Conservation (phyloP, 64 coral and sea anemone species). For the Actinia tenebrosa region DNA sequence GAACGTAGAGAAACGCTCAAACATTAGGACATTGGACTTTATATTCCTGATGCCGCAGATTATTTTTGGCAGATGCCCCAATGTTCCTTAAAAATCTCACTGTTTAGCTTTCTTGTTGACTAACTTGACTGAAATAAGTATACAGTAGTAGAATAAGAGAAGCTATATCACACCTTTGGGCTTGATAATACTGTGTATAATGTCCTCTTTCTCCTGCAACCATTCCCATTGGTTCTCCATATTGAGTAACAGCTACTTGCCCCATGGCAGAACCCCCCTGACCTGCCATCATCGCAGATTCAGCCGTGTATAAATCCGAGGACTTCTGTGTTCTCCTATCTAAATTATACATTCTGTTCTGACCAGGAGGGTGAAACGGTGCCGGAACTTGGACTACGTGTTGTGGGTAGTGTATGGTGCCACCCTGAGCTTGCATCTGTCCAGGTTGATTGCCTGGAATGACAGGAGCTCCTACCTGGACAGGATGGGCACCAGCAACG, state of each 20-base stretch:
- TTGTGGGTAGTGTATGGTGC: constrained; percentile 42
- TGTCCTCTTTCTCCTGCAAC: constrained; percentile 52
- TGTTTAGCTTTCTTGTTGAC: no score
- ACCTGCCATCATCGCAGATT: constrained; percentile 50
- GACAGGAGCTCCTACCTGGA: constrained; percentile 52
- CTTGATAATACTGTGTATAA: constrained; percentile 54
- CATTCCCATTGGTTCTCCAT: constrained; percentile 52
- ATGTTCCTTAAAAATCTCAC: no score
- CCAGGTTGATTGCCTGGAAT: constrained; percentile 28
- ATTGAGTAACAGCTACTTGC: constrained; percentile 47
- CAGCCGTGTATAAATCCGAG: constrained; percentile 60
- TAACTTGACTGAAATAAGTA: no score
- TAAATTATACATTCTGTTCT: constrained; percentile 59
- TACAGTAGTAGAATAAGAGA: not conserved
- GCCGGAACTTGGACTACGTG: constrained; percentile 54
- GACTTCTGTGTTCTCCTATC: constrained; percentile 66
- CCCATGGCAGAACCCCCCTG: constrained; percentile 3
- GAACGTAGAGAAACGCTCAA: no score
- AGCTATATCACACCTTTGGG: constrained; percentile 56
- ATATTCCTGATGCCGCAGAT: no score
- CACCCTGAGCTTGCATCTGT: constrained; percentile 35
- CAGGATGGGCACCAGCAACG: constrained; percentile 55
- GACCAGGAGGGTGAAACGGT: constrained; percentile 55
- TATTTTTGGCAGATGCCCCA: no score
- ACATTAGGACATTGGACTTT: no score